These are phyloP conservation scores for Syngnathus scovelli DNA, from an alignment of 2,113 vertebrate genomes.

Conservation along the genomic window DNA sequence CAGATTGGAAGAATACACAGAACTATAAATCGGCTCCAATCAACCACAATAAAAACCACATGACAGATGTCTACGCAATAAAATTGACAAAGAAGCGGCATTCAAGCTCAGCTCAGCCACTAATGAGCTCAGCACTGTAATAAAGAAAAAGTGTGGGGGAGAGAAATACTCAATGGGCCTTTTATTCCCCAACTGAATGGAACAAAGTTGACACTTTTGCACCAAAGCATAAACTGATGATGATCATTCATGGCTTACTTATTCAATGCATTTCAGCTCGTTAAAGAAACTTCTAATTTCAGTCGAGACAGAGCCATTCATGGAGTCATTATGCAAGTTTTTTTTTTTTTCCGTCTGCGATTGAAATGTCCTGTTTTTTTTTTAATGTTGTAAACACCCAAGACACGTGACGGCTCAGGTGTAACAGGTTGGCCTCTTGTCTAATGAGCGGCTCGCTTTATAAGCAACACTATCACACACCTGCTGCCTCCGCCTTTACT, in stretches of 20 bases:
- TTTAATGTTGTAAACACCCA: constrained; percentile 28
- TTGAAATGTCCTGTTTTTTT: not conserved
- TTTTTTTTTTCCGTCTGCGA: not conserved
- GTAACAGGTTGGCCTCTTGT: constrained; percentile 65
- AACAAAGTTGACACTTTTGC: constrained; percentile 7
- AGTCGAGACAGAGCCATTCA: not conserved
- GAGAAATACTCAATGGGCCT: constrained; percentile 35
- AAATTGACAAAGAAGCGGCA: constrained; percentile 27
- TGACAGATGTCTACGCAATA: constrained; percentile 40
- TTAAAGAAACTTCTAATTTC: not conserved
- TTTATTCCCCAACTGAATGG: constrained; percentile 35
- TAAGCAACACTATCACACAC: constrained; percentile 66
- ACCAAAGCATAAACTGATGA: constrained; percentile 7
- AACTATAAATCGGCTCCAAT: constrained; percentile 28
- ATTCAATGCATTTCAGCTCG: not conserved
- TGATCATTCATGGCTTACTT: constrained; percentile 11
- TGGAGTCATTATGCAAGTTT: not conserved
- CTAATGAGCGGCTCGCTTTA: constrained; percentile 63
- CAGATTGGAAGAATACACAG: constrained; percentile 36
- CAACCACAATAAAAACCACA: constrained; percentile 31
- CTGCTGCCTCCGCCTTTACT: constrained; percentile 67
- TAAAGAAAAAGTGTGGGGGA: constrained; percentile 17
- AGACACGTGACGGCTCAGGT: constrained; percentile 43
- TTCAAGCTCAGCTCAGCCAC: constrained; percentile 20
- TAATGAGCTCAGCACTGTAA: constrained; percentile 50